Evolutionary conservation across 2,888 invertebrate species (phyloP), one percentile per base, ranked within the genome.

Genomic region (Noctuana brunneofusca): DNA sequence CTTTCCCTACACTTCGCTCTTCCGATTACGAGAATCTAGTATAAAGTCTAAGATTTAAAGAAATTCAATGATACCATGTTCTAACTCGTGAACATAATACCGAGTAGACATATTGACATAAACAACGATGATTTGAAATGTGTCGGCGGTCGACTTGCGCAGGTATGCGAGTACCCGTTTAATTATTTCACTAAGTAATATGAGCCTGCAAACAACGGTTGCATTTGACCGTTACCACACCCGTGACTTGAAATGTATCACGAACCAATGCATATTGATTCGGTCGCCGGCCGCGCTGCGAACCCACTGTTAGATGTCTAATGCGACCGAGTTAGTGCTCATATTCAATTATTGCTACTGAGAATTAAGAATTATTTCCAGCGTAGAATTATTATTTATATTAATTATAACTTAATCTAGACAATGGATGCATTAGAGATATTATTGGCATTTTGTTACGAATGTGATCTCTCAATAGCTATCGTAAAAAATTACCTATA

Each of bases 251-350:
- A 63, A 58, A 64, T 49, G 66, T 43, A 54, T 66, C 65, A 65
- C 62, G 56, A 62, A 54, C 64, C 64, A 66, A 65, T 69, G 67
- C 69, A 66, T 70, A 72, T 72, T 68, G 71, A 69, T 69, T 69
- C 59, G 65, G 53, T 56, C 43, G 52, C 24, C 22, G 20, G 41
- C 30, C 50, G 30, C 18, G 32, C 11, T 30, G 8, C 20, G 22
- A 35, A 24, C 18, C 18, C 18, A 50, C 38, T 58, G 35, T n/a
- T 43, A 22, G 27, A 27, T 16, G 9, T n/a, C n/a, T 1, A 41
- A 18, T 35, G 38, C 38, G 49, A 38, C 50, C 50, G 58, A 38
- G 58, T 49, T 58, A 22, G 12, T 50, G n/a, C 18, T 24, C n/a
- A 43, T 53, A 59, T 30, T 30, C 50, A 52, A 41, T 52, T 14